These are phyloP conservation scores for Aphis gossypii DNA, from an alignment of 1,140 invertebrate species.

Conservation along the genomic window DNA sequence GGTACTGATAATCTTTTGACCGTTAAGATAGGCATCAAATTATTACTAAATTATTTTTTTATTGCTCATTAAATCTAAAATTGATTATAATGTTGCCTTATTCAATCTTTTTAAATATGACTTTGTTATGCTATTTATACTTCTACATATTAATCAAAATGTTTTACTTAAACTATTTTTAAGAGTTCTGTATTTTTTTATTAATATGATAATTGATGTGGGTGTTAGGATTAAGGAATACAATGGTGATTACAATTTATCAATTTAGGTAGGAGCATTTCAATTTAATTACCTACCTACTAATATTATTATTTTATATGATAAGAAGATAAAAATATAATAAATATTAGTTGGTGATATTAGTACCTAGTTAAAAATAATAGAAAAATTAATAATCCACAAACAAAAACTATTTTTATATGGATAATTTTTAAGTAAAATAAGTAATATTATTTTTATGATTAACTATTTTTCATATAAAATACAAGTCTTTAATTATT, in stretches of 20 bases:
- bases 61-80: neutral
- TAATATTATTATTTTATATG: neutral
- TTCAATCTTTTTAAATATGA: neutral
- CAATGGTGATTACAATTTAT: neutral
- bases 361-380: too few species aligned
- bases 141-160: neutral
- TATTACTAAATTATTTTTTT: neutral
- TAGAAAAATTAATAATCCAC: too few species aligned
- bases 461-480: too few species aligned
- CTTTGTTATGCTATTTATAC: neutral
- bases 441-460: too few species aligned
- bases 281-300: neutral
- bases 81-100: neutral
- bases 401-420: too few species aligned
- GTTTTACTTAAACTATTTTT: neutral
- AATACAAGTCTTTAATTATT: too few species aligned
- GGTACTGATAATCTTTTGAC: slow-evolving; percentile 9
- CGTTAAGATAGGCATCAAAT: neutral
- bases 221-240: neutral
- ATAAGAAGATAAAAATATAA: neutral
- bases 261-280: neutral
- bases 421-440: too few species aligned
- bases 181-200: neutral
- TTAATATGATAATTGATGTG: neutral
- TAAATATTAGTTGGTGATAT: too few species aligned